phyloP scores from a whole-genome alignment of 2,888 invertebrate genomes.

The Phytoseiulus persimilis region DNA sequence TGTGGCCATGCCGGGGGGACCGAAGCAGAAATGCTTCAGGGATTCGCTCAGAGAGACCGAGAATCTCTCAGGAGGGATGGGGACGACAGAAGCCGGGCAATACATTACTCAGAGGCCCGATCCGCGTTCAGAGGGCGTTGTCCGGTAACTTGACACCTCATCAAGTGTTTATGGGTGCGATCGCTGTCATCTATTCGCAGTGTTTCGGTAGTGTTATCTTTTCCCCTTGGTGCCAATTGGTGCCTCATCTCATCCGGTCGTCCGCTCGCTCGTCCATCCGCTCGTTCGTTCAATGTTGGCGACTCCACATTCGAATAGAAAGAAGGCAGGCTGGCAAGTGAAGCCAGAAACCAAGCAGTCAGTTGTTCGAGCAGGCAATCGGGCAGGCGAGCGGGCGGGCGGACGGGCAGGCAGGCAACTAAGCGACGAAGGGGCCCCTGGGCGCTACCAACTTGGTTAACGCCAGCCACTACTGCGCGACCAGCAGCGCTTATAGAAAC shows the following conservation, averaged over 20 bases:
- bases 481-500: not conserved
- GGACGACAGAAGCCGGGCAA: not conserved
- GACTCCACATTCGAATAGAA: not conserved
- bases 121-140: not conserved
- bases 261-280: not conserved
- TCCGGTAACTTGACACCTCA: not conserved
- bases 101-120: not conserved
- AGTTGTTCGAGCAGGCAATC: not conserved
- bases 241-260: not conserved
- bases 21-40: too few species aligned
- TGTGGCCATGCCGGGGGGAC: too few species aligned
- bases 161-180: slow-evolving; percentile 5
- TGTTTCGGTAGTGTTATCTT: slow-evolving; percentile 5
- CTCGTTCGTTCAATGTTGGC: not conserved
- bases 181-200: slow-evolving; percentile 5
- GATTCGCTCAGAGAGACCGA: too few species aligned
- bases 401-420: not conserved
- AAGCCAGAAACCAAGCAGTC: not conserved
- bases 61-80: too few species aligned
- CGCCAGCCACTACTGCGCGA: not conserved
- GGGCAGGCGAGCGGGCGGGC: not conserved
- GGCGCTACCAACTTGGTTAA: slow-evolving; percentile 5
- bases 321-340: not conserved
- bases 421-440: not conserved
- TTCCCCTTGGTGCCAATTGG: not conserved